phyloP scores from a whole-genome alignment of 2,888 invertebrate species.

The Nomada ruficornis region DNA sequence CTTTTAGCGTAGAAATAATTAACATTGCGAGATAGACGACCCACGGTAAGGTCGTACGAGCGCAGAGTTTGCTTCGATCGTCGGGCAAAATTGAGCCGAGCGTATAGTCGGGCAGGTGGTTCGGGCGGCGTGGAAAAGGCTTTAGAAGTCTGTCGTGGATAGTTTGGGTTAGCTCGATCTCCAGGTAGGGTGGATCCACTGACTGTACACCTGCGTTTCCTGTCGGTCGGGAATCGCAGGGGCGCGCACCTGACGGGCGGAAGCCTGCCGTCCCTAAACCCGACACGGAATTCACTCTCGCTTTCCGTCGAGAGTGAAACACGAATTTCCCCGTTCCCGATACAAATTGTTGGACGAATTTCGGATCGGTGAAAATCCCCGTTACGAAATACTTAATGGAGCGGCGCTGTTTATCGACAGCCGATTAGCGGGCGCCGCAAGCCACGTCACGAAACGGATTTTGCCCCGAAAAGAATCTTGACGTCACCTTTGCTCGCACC shows the following conservation, averaged over 20 bases:
- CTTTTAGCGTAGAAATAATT: no score
- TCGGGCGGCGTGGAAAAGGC: conserved; percentile 16
- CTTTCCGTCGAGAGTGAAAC: conserved; percentile 30
- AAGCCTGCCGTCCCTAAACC: conserved; percentile 59
- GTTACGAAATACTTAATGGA: no score
- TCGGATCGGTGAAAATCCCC: neutral
- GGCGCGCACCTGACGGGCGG: conserved; percentile 75
- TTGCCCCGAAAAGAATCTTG: neutral
- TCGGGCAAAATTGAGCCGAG: neutral
- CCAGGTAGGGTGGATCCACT: conserved; percentile 57
- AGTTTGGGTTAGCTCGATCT: conserved; percentile 25
- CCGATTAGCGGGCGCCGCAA: neutral
- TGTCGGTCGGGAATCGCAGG: conserved; percentile 58
- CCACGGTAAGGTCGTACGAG: neutral
- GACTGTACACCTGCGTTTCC: conserved; percentile 76
- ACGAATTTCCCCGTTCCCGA: neutral
- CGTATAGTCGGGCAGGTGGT: neutral
- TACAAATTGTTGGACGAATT: neutral
- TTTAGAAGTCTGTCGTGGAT: conserved; percentile 28
- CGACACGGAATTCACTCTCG: conserved; percentile 22
- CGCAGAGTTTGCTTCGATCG: neutral
- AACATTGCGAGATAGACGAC: neutral
- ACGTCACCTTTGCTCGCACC: neutral
- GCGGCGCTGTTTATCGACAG: neutral
- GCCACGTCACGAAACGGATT: neutral